A percentile compares a stretch with the other conserved stretches of the same genome.
These are phyloP conservation scores for Cheilosia vulpina DNA, from an alignment of 2,888 invertebrate species.

Conservation along the genomic window DNA sequence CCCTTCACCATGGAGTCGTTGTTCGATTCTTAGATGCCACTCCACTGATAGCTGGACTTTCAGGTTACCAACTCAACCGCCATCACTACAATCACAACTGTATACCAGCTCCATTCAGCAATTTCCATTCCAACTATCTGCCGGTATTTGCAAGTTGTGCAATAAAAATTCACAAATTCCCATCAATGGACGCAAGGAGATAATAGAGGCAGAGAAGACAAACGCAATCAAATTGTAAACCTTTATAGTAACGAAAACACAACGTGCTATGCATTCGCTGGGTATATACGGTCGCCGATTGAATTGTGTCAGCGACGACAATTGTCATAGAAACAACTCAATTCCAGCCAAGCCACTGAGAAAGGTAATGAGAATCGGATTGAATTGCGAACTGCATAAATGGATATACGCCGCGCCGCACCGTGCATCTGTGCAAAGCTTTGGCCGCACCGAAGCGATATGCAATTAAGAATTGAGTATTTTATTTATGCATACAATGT, in stretches of 20 bases:
- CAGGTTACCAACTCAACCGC: background rate
- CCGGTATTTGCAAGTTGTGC: slow-evolving; percentile 25
- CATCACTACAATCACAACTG: background rate
- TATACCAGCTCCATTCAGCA: slow-evolving; percentile 8
- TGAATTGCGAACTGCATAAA: slow-evolving; percentile 52
- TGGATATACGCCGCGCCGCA: background rate
- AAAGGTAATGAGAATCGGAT: slow-evolving; percentile 65
- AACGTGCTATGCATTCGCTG: slow-evolving; percentile 8
- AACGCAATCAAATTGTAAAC: slow-evolving; percentile 25
- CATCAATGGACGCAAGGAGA: background rate
- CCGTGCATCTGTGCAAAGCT: background rate
- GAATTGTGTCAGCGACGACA: slow-evolving; percentile 22
- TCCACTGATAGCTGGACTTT: slow-evolving; percentile 5
- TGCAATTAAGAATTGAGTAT: slow-evolving; percentile 69
- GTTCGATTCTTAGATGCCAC: background rate
- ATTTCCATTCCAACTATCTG: slow-evolving; percentile 8
- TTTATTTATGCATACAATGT: slow-evolving; percentile 44
- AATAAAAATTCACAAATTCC: slow-evolving; percentile 10
- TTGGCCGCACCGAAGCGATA: slow-evolving; percentile 35
- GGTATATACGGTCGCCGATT: background rate
- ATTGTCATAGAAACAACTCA: slow-evolving; percentile 49
- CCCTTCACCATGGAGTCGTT: background rate
- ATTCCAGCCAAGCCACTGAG: slow-evolving; percentile 30
- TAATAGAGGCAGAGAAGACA: background rate
- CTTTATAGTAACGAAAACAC: slow-evolving; percentile 24